Evolutionary conservation across 2,113 vertebrate genomes (phyloP).

Genomic region (Crocuta crocuta): DNA sequence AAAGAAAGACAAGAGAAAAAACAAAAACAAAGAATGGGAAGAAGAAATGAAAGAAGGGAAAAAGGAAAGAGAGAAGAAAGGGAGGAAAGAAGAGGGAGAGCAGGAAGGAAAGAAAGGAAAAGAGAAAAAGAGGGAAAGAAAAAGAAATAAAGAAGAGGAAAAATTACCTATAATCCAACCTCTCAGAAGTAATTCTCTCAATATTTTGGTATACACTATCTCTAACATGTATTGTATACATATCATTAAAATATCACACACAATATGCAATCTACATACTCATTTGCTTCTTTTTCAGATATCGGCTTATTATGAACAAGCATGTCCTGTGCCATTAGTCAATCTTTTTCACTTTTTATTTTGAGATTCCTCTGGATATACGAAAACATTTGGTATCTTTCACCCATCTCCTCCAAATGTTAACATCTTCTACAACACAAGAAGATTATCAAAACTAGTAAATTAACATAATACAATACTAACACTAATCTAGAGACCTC

Average conservation of each 20-base stretch:
- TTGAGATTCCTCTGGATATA: not conserved
- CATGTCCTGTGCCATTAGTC: not conserved
- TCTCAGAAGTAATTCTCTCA: not conserved
- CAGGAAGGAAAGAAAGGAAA: not conserved
- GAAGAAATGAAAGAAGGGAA: not conserved
- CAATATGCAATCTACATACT: not conserved
- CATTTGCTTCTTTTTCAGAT: not conserved
- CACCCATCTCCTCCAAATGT: not conserved
- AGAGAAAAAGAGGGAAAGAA: too few relatives aligned
- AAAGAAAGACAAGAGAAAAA: not conserved
- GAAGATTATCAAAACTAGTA: not conserved
- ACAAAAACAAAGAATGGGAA: not conserved
- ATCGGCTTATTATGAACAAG: not conserved
- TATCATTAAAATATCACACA: not conserved
- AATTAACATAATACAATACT: not conserved
- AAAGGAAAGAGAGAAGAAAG: too few relatives aligned
- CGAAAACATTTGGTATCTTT: not conserved
- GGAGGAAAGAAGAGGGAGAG: not conserved
- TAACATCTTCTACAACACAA: not conserved
- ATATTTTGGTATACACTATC: not conserved
- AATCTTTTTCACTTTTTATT: not conserved
- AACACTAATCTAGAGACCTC: not conserved
- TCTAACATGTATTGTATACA: not conserved
- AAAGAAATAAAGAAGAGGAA: not conserved
- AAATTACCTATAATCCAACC: not conserved